Percentiles rank a stretch among this genome's conserved stretches.
These are phyloP conservation scores for Cheirogaleus medius DNA, from an alignment of 2,113 vertebrate species.

Conservation along the genomic window DNA sequence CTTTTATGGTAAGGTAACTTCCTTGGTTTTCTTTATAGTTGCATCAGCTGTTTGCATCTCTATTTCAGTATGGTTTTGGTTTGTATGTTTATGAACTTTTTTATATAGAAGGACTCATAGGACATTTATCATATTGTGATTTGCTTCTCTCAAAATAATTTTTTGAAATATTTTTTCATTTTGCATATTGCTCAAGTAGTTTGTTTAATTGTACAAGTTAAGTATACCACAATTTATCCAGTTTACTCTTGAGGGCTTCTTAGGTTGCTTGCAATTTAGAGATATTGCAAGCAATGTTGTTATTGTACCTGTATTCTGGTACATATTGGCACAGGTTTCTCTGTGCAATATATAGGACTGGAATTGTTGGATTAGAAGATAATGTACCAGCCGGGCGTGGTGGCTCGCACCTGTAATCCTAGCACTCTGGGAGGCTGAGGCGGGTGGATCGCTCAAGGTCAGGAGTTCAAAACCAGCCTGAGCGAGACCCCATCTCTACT, in stretches of 20 bases:
- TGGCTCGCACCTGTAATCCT: too few relatives aligned
- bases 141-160: not conserved
- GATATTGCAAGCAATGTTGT: not conserved
- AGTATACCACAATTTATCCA: not conserved
- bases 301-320: not conserved
- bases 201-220: not conserved
- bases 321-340: not conserved
- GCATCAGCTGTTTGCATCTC: not conserved
- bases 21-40: not conserved
- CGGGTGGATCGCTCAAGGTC: too few relatives aligned
- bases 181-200: not conserved
- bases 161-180: not conserved
- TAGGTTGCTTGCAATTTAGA: not conserved
- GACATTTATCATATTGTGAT: not conserved
- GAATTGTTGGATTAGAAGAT: not conserved
- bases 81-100: not conserved
- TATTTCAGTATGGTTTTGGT: not conserved
- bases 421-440: too few relatives aligned
- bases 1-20: not conserved
- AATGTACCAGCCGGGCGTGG: too few relatives aligned
- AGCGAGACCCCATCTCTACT: too few relatives aligned
- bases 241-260: not conserved
- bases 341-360: not conserved
- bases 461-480: too few relatives aligned
- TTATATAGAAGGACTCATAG: not conserved